Conservation (phyloP, 2,113 vertebrate species). For the Bettongia penicillata region DNA sequence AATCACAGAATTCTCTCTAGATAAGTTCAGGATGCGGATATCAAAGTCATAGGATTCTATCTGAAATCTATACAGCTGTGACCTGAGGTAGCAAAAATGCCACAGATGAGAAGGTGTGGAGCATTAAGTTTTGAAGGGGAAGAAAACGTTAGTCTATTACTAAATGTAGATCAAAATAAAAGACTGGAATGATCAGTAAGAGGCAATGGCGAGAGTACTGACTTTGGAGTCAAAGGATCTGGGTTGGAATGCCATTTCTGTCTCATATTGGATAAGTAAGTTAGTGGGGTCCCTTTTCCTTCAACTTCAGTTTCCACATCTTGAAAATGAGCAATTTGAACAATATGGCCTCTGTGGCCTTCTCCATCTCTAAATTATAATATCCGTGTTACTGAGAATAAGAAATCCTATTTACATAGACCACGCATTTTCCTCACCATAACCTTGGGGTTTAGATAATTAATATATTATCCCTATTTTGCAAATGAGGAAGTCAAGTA, state of each 20-base stretch:
- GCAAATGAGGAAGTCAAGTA: not conserved
- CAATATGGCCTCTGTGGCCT: not conserved
- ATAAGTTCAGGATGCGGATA: not conserved
- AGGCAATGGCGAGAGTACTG: not conserved
- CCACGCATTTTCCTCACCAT: not conserved
- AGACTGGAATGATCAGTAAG: not conserved
- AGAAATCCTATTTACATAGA: not conserved
- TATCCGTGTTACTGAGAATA: not conserved
- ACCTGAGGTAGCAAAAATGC: not conserved
- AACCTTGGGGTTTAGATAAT: not conserved
- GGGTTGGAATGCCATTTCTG: not conserved
- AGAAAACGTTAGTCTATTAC: not conserved
- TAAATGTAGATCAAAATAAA: not conserved
- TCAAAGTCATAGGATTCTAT: not conserved
- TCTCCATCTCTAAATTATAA: not conserved
- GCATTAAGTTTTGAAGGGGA: not conserved
- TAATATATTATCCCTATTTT: not conserved
- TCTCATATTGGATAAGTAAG: not conserved
- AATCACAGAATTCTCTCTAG: not conserved
- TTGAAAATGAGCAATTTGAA: not conserved
- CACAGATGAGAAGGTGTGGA: not conserved
- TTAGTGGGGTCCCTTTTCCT: not conserved
- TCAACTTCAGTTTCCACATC: not conserved
- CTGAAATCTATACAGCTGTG: not conserved
- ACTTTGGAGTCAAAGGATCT: not conserved